Evolutionary conservation across 2,797 vertebrate genomes (phyloP), one percentile per base, ranked within the genome.

Genomic region (Pseudochirops cupreus): DNA sequence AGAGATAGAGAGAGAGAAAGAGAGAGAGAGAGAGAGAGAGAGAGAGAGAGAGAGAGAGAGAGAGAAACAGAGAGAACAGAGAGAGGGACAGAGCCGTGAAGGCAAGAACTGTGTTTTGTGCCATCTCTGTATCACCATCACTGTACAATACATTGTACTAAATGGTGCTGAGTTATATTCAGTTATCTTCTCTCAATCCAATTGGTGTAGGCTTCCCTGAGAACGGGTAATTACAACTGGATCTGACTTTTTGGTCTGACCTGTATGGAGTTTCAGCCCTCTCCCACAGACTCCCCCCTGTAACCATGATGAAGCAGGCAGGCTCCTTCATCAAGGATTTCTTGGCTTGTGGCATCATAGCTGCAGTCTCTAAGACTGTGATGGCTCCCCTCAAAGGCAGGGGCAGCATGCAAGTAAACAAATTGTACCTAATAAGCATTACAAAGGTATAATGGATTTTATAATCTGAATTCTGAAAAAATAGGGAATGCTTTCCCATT

Each of bases 351-450:
- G 13, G 29, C 5, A 55, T 56, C 16, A 24, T 57, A 18, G 4
- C 33, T 39, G 6, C 33, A 54, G 10, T 91, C 90, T 39, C 90
- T 18, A 56, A n/a, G 54, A n/a, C 55, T 54, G 98, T 98, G 16
- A 98, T 99, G 55, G 99, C 99, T 1, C 99, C 99, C 0, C 99
- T 99, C 93, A 99, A 99, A 95, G 98, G 98, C 90, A 10, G 54
- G 13, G 24, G 3, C 31, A n/a, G 24, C 54, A 91, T 31, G 28
- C 53, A 53, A 91, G 33, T 56, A 56, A 91, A 56, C 31, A n/a
- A 56, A 56, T 56, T 26, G 18, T 9, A 54, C 4, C 13, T n/a
- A 28, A 56, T n/a, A 56, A 11, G 9, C 31, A n/a, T 31, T 91
- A 55, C 53, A 55, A 55, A 55, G 31, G 31, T 24, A 26, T 56